Evolutionary conservation across 30 jellyfish, hydroid and myxozoan species (phyloP).

Genomic region (Aurelia aurita complex sp. Pacific): DNA sequence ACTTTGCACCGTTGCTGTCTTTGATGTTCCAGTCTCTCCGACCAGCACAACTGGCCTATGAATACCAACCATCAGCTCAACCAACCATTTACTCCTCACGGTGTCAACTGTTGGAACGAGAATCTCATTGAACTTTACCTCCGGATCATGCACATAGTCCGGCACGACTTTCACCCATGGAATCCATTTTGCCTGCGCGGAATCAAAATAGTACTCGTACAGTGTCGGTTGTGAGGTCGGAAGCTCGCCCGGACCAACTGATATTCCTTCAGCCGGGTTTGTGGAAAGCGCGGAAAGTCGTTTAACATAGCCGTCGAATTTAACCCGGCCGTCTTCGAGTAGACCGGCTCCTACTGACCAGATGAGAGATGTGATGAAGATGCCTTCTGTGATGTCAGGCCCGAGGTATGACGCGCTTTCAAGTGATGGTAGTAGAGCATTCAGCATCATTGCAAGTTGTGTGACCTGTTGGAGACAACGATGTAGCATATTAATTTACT

Average conservation of each 20-base stretch:
- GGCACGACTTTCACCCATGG: conserved; percentile 97
- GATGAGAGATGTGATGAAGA: conserved; percentile 90
- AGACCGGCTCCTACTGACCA: conserved; percentile 98
- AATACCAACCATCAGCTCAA: conserved; percentile 87
- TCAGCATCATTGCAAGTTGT: conserved; percentile 89
- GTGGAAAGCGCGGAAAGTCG: conserved; percentile 81
- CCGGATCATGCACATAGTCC: conserved; percentile 89
- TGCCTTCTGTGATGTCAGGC: conserved; percentile 81
- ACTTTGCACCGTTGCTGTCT: conserved; percentile 96
- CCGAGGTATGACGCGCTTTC: conserved; percentile 83
- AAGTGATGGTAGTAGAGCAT: conserved; percentile 92
- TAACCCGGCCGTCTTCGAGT: conserved; percentile 86
- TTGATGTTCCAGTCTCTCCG: conserved; percentile 99
- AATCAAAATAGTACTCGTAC: conserved; percentile 84
- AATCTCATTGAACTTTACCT: conserved; percentile 80
- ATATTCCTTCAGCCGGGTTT: conserved; percentile 64
- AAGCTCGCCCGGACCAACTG: conserved; percentile 86
- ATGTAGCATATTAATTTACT: no score
- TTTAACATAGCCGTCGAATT: conserved; percentile 82
- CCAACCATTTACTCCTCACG: conserved; percentile 95
- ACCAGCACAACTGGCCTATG: conserved; percentile 97
- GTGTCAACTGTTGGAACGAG: conserved; percentile 99
- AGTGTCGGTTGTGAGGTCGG: conserved; percentile 89
- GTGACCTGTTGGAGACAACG: conserved; percentile 70
- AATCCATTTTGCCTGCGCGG: conserved; percentile 79